phyloP scores from a whole-genome alignment of 1,140 invertebrate genomes.

The Drosophila nasuta region DNA sequence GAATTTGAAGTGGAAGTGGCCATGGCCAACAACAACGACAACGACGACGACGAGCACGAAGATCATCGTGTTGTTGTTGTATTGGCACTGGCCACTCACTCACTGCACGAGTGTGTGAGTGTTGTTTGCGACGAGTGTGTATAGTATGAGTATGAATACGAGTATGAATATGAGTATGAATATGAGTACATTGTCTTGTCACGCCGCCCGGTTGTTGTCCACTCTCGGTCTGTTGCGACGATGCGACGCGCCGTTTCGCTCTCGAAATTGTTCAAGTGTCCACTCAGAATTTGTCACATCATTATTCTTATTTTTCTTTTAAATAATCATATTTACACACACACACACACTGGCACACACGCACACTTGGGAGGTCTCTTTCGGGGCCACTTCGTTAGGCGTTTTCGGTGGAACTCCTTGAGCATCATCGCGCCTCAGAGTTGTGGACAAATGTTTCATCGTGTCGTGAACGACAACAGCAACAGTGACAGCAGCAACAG shows the following conservation, averaged over 20 bases:
- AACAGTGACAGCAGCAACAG: conserved; percentile 42
- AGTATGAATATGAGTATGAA: conserved; percentile 20
- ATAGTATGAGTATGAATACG: conserved; percentile 8
- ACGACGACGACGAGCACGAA: conserved; percentile 37
- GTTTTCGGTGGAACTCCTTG: conserved; percentile 73
- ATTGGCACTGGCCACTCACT: conserved; percentile 28
- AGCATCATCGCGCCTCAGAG: conserved; percentile 26
- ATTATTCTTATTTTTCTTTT: conserved; percentile 82
- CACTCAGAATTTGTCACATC: conserved; percentile 82
- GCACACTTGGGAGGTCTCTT: conserved; percentile 45
- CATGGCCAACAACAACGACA: conserved; percentile 23
- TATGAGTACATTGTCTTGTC: conserved; percentile 63
- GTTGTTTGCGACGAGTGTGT: too few relatives aligned
- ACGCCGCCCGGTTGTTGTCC: conserved; percentile 51
- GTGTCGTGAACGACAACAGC: conserved; percentile 45
- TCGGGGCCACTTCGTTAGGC: conserved; percentile 70
- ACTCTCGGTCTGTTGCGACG: conserved; percentile 30
- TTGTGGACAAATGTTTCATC: conserved; percentile 67
- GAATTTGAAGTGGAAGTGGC: conserved; percentile 73
- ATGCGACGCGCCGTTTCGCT: conserved; percentile 35
- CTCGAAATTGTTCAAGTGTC: conserved; percentile 64
- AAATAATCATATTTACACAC: conserved; percentile 74
- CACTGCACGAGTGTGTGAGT: conserved; percentile 4
- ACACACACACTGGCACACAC: conserved; percentile 13
- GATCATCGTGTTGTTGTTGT: conserved; percentile 43